Evolutionary conservation across 2,113 vertebrate species (phyloP).

Genomic region (Tragelaphus buxtoni): DNA sequence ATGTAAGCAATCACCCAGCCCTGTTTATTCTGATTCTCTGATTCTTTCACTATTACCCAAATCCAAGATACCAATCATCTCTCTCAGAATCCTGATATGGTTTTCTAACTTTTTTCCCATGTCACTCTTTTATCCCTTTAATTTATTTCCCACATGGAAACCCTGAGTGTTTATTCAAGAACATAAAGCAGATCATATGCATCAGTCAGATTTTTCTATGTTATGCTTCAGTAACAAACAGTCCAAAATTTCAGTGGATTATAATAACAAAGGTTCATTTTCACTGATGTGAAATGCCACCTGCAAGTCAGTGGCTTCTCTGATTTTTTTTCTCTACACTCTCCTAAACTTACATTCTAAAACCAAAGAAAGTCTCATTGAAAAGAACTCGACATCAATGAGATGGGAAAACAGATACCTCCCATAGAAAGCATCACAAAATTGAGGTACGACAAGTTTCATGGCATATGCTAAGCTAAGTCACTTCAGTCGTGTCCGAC

Average conservation of each 20-base stretch:
- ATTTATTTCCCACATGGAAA: not conserved
- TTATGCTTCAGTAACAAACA: not conserved
- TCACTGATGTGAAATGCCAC: not conserved
- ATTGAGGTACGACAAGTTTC: not conserved
- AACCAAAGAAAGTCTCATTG: not conserved
- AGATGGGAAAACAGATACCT: not conserved
- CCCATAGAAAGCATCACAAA: not conserved
- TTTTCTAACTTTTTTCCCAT: not conserved
- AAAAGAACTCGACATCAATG: not conserved
- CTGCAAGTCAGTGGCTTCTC: not conserved
- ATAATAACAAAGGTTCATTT: not conserved
- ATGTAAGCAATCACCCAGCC: not conserved
- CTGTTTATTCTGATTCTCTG: not conserved
- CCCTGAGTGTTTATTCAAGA: not conserved
- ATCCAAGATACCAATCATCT: not conserved
- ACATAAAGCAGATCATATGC: not conserved
- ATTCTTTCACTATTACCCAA: not conserved
- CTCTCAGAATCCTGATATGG: not conserved
- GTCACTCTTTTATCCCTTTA: not conserved
- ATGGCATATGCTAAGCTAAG: not conserved
- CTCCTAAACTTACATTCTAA: not conserved
- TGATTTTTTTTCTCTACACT: not conserved
- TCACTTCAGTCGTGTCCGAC: too few species aligned
- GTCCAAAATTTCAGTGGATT: not conserved
- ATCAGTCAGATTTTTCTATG: not conserved